Base-by-base conservation (phyloP, 2,888 invertebrate species). In the Conchocele bisecta region DNA sequence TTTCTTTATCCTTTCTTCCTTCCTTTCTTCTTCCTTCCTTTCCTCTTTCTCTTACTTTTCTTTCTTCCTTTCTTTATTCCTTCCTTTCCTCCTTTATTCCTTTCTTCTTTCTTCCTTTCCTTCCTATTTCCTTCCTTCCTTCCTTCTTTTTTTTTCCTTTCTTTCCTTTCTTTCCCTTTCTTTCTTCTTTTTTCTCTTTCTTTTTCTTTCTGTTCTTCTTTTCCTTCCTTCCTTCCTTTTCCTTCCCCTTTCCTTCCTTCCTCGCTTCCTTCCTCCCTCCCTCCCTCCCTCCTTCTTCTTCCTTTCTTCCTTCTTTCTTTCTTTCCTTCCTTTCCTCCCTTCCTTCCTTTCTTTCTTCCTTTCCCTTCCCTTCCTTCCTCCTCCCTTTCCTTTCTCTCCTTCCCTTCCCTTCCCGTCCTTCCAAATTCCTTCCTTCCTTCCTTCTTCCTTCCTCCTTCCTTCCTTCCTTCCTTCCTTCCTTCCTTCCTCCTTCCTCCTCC, bases 381-480 rank as follows among this genome's bases (percentile, higher is more conserved):
- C 28, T 24, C 28, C 50, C 26, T 17, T 11, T 29, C 28, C 26
- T 20, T 29, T 50, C 26, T 24, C 50, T 26, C 17, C 20, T 20
- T 17, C 20, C 44, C 11, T 17, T 44, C 17, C 44, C 17, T 44
- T 20, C 17, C 17, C 20, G n/a, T 17, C 17, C 20, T 20, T 17
- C 17, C 20, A 13, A n/a, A 11, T 17, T 20, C 29, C 42, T 57
- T 9, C 29, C 57, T 57, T 9, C 29, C 57, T 42, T 9, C 42
- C 57, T 57, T 9, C 44, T 46, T 29, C 59, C 46, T 46, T 9
- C 59, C 59, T 9, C 48, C 59, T 59, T 9, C 48, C 46, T 46
- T 9, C 59, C 48, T 44, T 29, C 31, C 59, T 59, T 29, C 48
- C 59, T 59, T 44, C 59, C 33, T 59, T 29, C 59, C 48, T 42